These are phyloP conservation scores for Drosophila albomicans DNA, from an alignment of 1,140 invertebrate genomes.

Conservation along the genomic window DNA sequence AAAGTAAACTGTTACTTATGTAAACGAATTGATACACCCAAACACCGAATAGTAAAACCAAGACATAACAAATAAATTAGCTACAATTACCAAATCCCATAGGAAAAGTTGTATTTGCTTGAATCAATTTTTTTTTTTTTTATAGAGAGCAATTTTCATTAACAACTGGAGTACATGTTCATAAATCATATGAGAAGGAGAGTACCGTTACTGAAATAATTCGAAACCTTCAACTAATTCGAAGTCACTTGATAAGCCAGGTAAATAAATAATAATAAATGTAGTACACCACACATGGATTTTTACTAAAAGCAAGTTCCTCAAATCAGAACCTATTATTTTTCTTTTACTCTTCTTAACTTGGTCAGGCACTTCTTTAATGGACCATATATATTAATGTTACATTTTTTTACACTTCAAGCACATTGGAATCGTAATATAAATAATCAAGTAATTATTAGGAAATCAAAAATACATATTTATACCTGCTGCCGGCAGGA, in stretches of 20 bases:
- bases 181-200: conserved; percentile 42
- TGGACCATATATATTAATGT: too few species aligned
- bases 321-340: too few species aligned
- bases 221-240: conserved; percentile 58
- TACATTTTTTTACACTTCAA: too few species aligned
- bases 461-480: too few species aligned
- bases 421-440: too few species aligned
- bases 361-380: too few species aligned
- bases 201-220: conserved; percentile 65
- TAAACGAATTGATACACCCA: background rate
- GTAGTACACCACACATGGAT: background rate
- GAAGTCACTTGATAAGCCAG: conserved; percentile 56
- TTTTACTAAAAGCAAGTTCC: background rate
- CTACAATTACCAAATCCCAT: too few species aligned
- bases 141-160: conserved; percentile 43
- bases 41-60: background rate
- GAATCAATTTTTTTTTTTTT: conserved; percentile 2
- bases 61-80: background rate
- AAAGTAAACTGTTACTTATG: background rate
- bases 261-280: conserved; percentile 39
- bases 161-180: conserved; percentile 6
- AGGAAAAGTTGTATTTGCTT: too few species aligned
- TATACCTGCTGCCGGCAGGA: too few species aligned
- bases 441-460: too few species aligned
- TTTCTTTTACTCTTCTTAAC: too few species aligned